Percentiles rank a stretch among this genome's conserved stretches.
These are phyloP conservation scores for Meriones unguiculatus DNA, from an alignment of 2,113 vertebrate genomes.

Conservation along the genomic window DNA sequence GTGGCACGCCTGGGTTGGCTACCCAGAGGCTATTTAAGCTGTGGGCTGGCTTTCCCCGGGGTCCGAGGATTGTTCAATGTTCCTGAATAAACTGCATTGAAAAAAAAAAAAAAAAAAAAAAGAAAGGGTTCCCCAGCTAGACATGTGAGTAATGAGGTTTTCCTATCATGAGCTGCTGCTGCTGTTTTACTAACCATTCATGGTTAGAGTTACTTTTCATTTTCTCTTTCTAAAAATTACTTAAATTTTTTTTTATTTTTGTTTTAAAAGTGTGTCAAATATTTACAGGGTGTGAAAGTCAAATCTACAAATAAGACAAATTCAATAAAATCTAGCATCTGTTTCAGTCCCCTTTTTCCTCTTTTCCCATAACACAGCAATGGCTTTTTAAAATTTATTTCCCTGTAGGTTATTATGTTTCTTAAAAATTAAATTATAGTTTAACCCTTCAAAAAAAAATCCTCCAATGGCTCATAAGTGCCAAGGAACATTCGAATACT, in stretches of 20 bases:
- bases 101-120: no score
- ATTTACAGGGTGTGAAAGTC: constrained; percentile 55
- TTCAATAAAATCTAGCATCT: constrained; percentile 24
- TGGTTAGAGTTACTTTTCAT: not conserved
- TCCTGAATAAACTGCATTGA: no score
- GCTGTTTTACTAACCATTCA: not conserved
- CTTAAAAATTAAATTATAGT: not conserved
- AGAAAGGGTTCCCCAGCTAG: not conserved
- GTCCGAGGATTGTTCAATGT: no score
- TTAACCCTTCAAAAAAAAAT: not conserved
- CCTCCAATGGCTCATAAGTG: not conserved
- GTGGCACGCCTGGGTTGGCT: no score
- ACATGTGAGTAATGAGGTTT: not conserved
- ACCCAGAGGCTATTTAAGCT: no score
- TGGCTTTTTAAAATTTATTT: not conserved
- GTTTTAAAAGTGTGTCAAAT: constrained; percentile 54
- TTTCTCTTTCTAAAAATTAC: constrained; percentile 54
- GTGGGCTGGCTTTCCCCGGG: no score
- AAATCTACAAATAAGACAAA: constrained; percentile 54
- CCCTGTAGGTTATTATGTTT: not conserved
- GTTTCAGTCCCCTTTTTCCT: not conserved
- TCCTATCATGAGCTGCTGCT: not conserved
- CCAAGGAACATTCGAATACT: not conserved
- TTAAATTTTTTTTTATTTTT: constrained; percentile 55
- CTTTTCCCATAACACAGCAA: constrained; percentile 7